Base-by-base conservation (phyloP, 1,140 invertebrate species). In the Sweltsa coloradensis region DNA sequence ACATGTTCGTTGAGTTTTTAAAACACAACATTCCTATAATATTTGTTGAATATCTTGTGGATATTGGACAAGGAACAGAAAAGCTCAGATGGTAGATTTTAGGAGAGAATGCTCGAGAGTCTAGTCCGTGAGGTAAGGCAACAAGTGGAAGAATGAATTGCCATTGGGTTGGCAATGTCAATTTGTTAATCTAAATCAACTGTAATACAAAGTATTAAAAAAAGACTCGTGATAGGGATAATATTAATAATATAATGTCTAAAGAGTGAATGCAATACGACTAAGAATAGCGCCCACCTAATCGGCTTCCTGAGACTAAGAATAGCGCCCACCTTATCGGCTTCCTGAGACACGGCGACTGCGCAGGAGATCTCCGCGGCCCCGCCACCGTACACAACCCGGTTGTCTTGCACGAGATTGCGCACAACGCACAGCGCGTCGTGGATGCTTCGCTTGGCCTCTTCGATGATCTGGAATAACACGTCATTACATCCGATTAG, bases 401-500 rank as follows among this genome's bases (percentile, higher is more conserved):
- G 79, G 31, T 89, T 84, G 60, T 99, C 95, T 61, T 83, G 68
- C 2, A 99, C 83, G 40, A 99, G 72, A 61, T 97, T 99, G 42
- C 97, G 78, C 13, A 98, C 87, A 34, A 96, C 91, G 68, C 97
- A 99, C 7, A 99, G 66, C 2, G 97, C 96, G 73, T 99, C 97
- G 60, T 99, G 94, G 29, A 99, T 78, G 56, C 91, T 93, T 13
- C 97, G 75, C 64, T 99, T 98, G 1, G 94, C 94, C 68, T 99
- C 96, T 48, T 95, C 96, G 34, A 99, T 84, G 43, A 98, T 84
- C 82, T 84, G 50, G 40, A 60, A 54, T 41, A 46, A n/a, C n/a
- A n/a, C n/a, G n/a, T n/a, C n/a, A n/a, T n/a, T n/a, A n/a, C n/a
- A n/a, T n/a, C 55, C 36, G n/a, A 52, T 9, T 41, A 45, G 41